Conservation (phyloP, 1,140 invertebrate species). For the Drosophila pachea region DNA sequence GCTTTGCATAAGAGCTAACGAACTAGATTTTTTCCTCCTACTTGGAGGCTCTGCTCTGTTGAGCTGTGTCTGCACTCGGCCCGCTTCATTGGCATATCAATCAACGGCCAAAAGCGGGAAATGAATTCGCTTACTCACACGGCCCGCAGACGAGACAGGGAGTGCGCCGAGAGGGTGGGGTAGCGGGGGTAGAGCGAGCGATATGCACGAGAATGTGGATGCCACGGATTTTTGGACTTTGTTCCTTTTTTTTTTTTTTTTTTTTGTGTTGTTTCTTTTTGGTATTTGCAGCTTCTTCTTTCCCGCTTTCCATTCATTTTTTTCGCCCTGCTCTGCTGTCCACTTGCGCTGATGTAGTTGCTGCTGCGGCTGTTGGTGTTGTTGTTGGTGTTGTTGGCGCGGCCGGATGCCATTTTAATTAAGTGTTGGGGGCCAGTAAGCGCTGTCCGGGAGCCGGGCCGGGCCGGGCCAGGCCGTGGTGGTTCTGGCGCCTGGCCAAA, state of each 20-base stretch:
- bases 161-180: no score
- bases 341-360: constrained; percentile 10
- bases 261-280: no score
- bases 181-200: background rate
- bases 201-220: constrained; percentile 27
- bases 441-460: constrained; percentile 22
- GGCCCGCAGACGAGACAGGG: constrained; percentile 25
- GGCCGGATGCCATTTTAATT: constrained; percentile 73
- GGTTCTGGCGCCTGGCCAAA: constrained; percentile 49
- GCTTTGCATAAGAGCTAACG: constrained; percentile 74
- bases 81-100: constrained; percentile 73
- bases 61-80: constrained; percentile 41
- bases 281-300: constrained; percentile 6
- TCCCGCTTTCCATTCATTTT: background rate
- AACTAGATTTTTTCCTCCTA: constrained; percentile 68
- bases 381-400: constrained; percentile 47
- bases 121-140: constrained; percentile 74
- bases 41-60: constrained; percentile 20
- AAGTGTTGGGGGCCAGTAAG: constrained; percentile 65
- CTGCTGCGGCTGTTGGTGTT: constrained; percentile 17
- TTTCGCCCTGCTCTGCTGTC: constrained; percentile 9
- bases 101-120: constrained; percentile 70
- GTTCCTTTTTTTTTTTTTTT: no score
- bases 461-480: constrained; percentile 12
- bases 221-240: constrained; percentile 16